phyloP scores from a whole-genome alignment of 2,888 invertebrate species.

The Lacanobia wlatinum region DNA sequence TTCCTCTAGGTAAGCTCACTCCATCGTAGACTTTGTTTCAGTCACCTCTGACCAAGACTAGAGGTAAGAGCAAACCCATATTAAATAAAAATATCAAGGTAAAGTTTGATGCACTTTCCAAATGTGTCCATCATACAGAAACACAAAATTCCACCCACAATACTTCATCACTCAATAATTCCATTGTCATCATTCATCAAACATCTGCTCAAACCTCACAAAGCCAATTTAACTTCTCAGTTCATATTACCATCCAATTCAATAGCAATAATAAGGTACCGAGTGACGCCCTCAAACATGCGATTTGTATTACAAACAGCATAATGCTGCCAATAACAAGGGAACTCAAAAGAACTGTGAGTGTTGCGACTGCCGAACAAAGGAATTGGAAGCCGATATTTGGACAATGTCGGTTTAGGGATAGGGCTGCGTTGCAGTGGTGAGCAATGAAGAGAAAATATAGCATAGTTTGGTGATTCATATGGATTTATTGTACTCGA shows the following conservation, averaged over 20 bases:
- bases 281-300: constrained; percentile 69
- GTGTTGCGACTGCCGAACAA: constrained; percentile 48
- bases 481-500: neutral
- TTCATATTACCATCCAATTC: constrained; percentile 48
- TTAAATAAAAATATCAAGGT: too few species aligned
- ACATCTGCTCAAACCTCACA: constrained; percentile 51
- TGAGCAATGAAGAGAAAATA: neutral
- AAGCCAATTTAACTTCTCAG: constrained; percentile 48
- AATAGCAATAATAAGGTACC: constrained; percentile 40
- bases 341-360: constrained; percentile 28
- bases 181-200: constrained; percentile 1
- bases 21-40: too few species aligned
- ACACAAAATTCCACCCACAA: neutral
- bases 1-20: too few species aligned
- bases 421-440: constrained; percentile 1
- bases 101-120: too few species aligned
- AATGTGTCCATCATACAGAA: neutral
- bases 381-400: constrained; percentile 38
- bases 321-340: constrained; percentile 57
- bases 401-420: constrained; percentile 37
- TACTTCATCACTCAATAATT: constrained; percentile 19
- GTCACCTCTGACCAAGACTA: too few species aligned
- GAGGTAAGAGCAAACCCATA: too few species aligned
- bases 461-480: neutral
- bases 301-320: constrained; percentile 62